Evolutionary conservation across 1,140 invertebrate species (phyloP).

Genomic region (Drosophila hydei): DNA sequence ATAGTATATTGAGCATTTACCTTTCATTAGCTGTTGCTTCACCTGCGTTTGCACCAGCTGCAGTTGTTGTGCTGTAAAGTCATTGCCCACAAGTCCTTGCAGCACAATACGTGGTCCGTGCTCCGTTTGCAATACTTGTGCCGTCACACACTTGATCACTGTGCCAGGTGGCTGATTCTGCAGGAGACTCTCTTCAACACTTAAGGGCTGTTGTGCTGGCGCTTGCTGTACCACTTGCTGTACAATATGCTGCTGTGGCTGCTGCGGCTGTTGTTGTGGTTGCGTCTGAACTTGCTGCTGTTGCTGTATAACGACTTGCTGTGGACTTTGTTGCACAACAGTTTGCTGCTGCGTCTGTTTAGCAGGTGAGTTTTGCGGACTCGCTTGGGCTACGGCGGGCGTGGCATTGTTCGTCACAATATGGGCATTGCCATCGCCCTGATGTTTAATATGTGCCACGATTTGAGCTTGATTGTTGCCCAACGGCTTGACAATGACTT

Average conservation of each 20-base stretch:
- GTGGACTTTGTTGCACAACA: constrained; percentile 59
- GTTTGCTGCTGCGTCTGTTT: constrained; percentile 53
- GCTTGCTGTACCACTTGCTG: constrained; percentile 39
- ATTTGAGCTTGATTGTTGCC: constrained; percentile 90
- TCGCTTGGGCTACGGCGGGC: constrained; percentile 44
- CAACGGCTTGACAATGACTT: constrained; percentile 90
- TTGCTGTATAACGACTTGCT: constrained; percentile 62
- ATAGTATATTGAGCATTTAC: constrained; percentile 81
- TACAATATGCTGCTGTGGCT: constrained; percentile 48
- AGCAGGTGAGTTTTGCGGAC: constrained; percentile 60
- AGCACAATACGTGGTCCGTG: constrained; percentile 93
- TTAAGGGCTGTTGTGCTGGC: constrained; percentile 75
- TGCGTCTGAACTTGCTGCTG: constrained; percentile 37
- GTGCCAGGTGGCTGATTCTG: constrained; percentile 92
- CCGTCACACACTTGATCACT: constrained; percentile 93
- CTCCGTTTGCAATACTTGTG: constrained; percentile 91
- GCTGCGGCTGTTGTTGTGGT: constrained; percentile 40
- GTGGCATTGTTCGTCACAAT: constrained; percentile 74
- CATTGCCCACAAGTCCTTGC: constrained; percentile 91
- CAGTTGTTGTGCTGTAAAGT: constrained; percentile 91
- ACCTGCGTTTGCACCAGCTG: constrained; percentile 93
- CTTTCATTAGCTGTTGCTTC: constrained; percentile 93
- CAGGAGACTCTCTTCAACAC: constrained; percentile 89
- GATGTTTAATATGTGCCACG: constrained; percentile 87
- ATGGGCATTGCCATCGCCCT: constrained; percentile 81